These are phyloP conservation scores for Porites lutea DNA, from an alignment of 64 coral and sea anemone species.

Conservation along the genomic window DNA sequence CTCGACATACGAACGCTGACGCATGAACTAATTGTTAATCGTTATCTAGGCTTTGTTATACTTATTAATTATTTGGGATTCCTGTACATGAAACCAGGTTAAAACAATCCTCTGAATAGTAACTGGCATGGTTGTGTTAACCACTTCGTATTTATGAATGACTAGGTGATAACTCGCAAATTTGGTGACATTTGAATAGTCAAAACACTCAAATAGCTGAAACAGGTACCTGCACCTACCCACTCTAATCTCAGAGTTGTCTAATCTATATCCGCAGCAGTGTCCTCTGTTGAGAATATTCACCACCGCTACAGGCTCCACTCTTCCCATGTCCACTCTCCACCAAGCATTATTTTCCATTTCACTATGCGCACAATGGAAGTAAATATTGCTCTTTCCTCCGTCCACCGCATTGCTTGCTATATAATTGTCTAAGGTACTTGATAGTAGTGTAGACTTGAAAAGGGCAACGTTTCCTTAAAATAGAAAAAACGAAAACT, in stretches of 20 bases:
- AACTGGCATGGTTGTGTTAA: too few relatives aligned
- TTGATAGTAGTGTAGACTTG: neutral
- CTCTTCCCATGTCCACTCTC: neutral
- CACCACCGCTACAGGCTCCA: neutral
- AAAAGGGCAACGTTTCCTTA: neutral
- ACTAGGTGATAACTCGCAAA: too few relatives aligned
- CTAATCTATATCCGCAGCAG: neutral
- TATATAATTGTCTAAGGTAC: neutral
- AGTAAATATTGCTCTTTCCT: neutral
- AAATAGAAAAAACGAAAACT: neutral
- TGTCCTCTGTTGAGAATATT: conserved; percentile 2
- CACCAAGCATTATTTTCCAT: neutral
- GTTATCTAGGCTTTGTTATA: too few relatives aligned
- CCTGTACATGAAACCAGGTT: too few relatives aligned
- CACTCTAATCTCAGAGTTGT: neutral
- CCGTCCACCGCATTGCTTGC: neutral
- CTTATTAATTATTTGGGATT: too few relatives aligned
- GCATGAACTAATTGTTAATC: too few relatives aligned
- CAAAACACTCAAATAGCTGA: neutral
- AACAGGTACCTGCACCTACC: neutral
- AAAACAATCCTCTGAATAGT: too few relatives aligned
- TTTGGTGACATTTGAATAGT: too few relatives aligned
- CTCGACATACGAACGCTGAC: too few relatives aligned
- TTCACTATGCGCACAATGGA: neutral
- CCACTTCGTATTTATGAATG: too few relatives aligned